These are phyloP conservation scores for Callitettix versicolor DNA, from an alignment of 1,140 invertebrate species.

Conservation along the genomic window DNA sequence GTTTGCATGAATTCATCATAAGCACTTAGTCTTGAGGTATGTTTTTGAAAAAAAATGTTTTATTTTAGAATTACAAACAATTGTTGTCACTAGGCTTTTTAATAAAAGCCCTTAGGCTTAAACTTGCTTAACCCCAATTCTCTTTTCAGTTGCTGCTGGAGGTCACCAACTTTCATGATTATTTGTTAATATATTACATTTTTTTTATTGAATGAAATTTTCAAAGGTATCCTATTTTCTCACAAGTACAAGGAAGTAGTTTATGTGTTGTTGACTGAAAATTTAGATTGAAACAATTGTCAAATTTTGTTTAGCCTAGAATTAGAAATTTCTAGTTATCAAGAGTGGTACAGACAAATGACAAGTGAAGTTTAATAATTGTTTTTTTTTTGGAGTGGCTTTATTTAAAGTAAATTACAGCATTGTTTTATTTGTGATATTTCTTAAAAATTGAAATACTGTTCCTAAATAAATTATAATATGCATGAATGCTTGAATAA, in stretches of 20 bases:
- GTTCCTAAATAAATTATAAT: too few species aligned
- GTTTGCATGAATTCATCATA: not conserved
- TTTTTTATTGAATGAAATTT: not conserved
- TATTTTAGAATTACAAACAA: not conserved
- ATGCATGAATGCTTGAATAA: too few species aligned
- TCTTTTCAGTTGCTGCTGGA: conserved; percentile 6
- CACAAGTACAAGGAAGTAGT: not conserved
- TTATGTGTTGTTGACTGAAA: not conserved
- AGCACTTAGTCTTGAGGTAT: not conserved
- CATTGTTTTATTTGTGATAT: too few species aligned
- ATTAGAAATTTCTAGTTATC: not conserved
- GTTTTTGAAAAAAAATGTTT: not conserved
- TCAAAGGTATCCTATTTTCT: not conserved
- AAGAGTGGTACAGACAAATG: not conserved
- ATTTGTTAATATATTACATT: not conserved
- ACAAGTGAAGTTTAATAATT: not conserved
- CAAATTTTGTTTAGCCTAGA: not conserved
- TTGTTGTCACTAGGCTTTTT: not conserved
- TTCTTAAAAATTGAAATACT: too few species aligned
- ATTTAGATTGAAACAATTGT: not conserved
- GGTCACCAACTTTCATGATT: conserved; percentile 4
- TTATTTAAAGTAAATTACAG: too few species aligned
- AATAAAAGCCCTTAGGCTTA: not conserved
- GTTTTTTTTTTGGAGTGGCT: too few species aligned
- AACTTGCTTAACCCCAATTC: conserved; percentile 8